phyloP scores from a whole-genome alignment of 2,797 vertebrate species.

The Coregonus ussuriensis region DNA sequence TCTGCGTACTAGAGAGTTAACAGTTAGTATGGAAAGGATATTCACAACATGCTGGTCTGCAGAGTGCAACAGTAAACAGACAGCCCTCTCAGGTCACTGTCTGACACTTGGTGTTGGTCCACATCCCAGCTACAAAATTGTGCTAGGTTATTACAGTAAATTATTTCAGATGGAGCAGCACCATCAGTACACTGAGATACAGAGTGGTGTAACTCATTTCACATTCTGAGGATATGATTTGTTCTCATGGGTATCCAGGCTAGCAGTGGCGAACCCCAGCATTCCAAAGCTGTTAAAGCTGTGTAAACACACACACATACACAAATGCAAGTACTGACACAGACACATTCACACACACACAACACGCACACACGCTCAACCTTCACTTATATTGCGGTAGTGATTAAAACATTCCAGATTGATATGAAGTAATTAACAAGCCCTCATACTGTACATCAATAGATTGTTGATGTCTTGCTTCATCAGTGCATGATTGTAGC shows the following conservation, averaged over 20 bases:
- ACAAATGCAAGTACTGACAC: slow-evolving; percentile 19
- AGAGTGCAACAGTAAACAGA: slow-evolving; percentile 22
- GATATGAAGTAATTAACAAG: slow-evolving; percentile 64
- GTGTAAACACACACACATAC: slow-evolving; percentile 45
- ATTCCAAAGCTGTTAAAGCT: slow-evolving; percentile 54
- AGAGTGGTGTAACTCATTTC: slow-evolving; percentile 26
- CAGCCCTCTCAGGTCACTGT: slow-evolving; percentile 40
- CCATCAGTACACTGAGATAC: slow-evolving; percentile 21
- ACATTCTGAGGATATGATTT: slow-evolving; percentile 49
- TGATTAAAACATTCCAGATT: slow-evolving; percentile 30
- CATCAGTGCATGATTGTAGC: slow-evolving; percentile 55
- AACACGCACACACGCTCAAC: slow-evolving; percentile 23
- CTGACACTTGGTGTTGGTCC: slow-evolving; percentile 46
- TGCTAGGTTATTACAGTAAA: slow-evolving; percentile 36
- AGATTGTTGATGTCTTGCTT: slow-evolving; percentile 63
- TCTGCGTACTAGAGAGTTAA: slow-evolving; percentile 38
- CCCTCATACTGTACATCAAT: slow-evolving; percentile 63
- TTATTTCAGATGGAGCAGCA: slow-evolving; percentile 38
- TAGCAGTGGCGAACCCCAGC: not conserved
- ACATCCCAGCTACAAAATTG: slow-evolving; percentile 16
- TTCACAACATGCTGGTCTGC: slow-evolving; percentile 20
- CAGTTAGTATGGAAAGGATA: slow-evolving; percentile 2
- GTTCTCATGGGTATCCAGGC: slow-evolving; percentile 50
- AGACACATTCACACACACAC: slow-evolving; percentile 4
- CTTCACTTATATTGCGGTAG: slow-evolving; percentile 28